A percentile compares a stretch with the other conserved stretches of the same genome.
Conservation (phyloP, 2,888 invertebrate genomes). For the Smittia aterrima region DNA sequence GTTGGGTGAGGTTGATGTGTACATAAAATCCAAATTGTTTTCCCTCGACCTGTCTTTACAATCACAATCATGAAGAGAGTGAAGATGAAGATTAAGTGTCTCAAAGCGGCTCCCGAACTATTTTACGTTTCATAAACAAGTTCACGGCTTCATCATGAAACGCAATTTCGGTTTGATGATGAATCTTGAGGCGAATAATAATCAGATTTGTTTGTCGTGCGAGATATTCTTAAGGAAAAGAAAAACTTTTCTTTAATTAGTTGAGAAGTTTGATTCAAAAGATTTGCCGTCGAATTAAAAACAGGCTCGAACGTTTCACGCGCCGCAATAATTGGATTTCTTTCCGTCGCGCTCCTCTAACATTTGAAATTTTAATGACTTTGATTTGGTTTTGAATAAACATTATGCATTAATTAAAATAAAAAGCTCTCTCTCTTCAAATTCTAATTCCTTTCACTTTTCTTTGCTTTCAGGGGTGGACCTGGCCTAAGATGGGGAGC, state of each 20-base stretch:
- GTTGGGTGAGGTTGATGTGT: background rate
- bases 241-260: too few species aligned
- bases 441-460: conserved; percentile 24
- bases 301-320: background rate
- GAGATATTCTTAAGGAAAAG: too few species aligned
- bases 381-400: conserved; percentile 26
- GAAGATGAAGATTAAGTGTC: conserved; percentile 10
- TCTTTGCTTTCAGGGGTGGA: conserved; percentile 67
- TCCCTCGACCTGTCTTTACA: conserved; percentile 1
- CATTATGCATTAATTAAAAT: background rate
- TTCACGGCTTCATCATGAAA: too few species aligned
- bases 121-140: too few species aligned
- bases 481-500: conserved; percentile 82
- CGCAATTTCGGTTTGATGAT: too few species aligned
- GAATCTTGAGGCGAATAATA: too few species aligned
- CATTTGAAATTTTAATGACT: conserved; percentile 25
- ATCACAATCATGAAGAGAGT: conserved; percentile 11
- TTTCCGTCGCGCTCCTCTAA: background rate
- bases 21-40: conserved; percentile 14
- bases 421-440: background rate
- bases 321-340: conserved; percentile 19
- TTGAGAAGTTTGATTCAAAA: too few species aligned
- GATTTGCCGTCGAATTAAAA: too few species aligned
- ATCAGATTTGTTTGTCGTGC: too few species aligned
- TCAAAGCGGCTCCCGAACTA: too few species aligned